Evolutionary conservation across 2,888 invertebrate species (phyloP).

Genomic region (Nasonia oneida): DNA sequence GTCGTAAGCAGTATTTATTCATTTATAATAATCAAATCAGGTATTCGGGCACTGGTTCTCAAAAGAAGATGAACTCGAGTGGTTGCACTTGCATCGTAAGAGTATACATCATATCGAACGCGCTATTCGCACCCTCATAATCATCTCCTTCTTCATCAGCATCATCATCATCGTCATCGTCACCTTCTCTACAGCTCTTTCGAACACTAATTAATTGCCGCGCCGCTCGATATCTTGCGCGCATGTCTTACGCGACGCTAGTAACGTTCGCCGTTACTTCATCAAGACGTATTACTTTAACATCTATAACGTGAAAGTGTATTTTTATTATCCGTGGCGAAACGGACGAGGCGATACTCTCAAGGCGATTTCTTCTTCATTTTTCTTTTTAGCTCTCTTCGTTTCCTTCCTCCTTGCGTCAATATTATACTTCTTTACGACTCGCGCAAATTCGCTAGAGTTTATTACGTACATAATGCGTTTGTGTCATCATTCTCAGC

Average conservation of each 20-base stretch:
- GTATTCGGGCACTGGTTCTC: constrained; percentile 60
- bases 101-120: constrained; percentile 63
- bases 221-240: constrained; percentile 12
- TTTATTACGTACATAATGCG: neutral
- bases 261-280: constrained; percentile 26
- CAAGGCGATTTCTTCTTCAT: constrained; percentile 45
- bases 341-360: constrained; percentile 53
- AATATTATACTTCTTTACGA: neutral
- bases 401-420: neutral
- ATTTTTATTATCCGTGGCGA: constrained; percentile 45
- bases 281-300: constrained; percentile 16
- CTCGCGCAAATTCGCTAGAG: constrained; percentile 13
- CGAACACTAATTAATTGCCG: constrained; percentile 49
- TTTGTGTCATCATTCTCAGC: neutral
- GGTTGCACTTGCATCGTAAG: constrained; percentile 66
- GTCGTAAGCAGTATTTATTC: constrained; percentile 76
- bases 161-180: neutral
- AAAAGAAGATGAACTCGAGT: constrained; percentile 68
- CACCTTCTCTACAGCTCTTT: constrained; percentile 13
- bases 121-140: constrained; percentile 22
- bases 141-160: neutral
- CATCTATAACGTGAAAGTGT: constrained; percentile 28
- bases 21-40: constrained; percentile 61
- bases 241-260: neutral
- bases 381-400: constrained; percentile 1